These are phyloP conservation scores for Halcyon smyrnensis DNA, from an alignment of 2,797 vertebrate species.

Conservation along the genomic window DNA sequence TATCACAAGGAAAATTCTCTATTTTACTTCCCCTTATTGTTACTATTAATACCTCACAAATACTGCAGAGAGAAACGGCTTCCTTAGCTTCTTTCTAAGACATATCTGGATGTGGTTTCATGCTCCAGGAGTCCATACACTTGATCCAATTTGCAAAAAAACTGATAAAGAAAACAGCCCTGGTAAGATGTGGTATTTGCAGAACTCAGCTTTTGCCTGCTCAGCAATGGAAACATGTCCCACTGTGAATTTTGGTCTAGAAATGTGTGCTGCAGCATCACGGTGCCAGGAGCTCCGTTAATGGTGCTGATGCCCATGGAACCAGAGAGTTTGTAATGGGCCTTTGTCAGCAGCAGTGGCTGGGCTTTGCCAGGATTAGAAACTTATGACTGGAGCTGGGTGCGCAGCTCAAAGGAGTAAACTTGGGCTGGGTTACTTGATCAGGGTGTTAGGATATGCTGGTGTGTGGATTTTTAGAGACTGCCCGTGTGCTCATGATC, in stretches of 20 bases:
- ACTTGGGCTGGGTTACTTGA: neutral
- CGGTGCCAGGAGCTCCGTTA: neutral
- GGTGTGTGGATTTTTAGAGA: neutral
- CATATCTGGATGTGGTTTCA: neutral
- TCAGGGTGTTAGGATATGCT: neutral
- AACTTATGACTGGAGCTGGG: neutral
- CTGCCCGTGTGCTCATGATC: fast-evolving
- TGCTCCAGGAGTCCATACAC: neutral
- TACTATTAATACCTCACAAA: slow-evolving; percentile 18
- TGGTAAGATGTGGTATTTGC: neutral
- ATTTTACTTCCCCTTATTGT: slow-evolving; percentile 15
- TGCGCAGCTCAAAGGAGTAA: neutral
- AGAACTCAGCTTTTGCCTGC: neutral
- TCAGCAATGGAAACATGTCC: neutral
- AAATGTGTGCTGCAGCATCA: neutral
- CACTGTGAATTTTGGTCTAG: neutral
- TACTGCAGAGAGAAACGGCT: neutral
- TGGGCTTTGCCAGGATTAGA: neutral
- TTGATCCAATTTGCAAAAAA: neutral
- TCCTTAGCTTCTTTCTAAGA: neutral
- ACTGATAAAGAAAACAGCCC: neutral
- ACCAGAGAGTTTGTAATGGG: neutral
- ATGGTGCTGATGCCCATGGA: neutral
- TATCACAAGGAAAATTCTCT: neutral
- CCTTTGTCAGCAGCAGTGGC: neutral